These are phyloP conservation scores for Graptemys geographica DNA, from an alignment of 2,797 vertebrate genomes.

Conservation along the genomic window DNA sequence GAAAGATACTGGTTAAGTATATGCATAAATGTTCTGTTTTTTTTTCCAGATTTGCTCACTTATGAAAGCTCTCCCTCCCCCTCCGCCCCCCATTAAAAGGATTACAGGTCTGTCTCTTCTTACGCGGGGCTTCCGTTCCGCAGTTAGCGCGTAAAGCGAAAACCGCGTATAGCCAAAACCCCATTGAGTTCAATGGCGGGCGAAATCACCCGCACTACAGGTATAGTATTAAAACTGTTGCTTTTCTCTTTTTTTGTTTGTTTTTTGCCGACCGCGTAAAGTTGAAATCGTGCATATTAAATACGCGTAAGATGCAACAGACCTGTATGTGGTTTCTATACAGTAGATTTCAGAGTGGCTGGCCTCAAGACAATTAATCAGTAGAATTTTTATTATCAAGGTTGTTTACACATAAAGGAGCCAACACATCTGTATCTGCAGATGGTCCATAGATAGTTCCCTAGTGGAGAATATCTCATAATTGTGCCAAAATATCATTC, in stretches of 20 bases:
- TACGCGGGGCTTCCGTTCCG: too few species aligned
- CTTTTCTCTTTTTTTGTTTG: too few species aligned
- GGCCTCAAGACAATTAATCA: neutral
- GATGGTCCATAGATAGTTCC: neutral
- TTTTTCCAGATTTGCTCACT: neutral
- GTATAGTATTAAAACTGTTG: too few species aligned
- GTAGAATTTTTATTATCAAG: neutral
- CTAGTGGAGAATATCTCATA: neutral
- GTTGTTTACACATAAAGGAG: neutral
- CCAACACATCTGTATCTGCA: neutral
- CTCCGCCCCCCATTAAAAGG: fast-evolving
- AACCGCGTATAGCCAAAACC: too few species aligned
- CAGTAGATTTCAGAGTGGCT: neutral
- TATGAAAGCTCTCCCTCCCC: neutral
- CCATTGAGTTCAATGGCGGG: too few species aligned
- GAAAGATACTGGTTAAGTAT: neutral
- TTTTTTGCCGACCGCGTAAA: too few species aligned
- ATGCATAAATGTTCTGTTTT: neutral
- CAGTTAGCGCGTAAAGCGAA: too few species aligned
- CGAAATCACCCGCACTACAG: too few species aligned
- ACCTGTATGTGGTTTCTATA: neutral
- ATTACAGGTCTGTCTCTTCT: too few species aligned
- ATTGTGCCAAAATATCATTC: neutral
- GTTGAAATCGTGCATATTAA: too few species aligned
- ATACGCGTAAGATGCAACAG: too few species aligned